A percentile compares a stretch with the other conserved stretches of the same genome.
Conservation (phyloP, 2,113 vertebrate genomes). For the Hirundichthys speculiger region DNA sequence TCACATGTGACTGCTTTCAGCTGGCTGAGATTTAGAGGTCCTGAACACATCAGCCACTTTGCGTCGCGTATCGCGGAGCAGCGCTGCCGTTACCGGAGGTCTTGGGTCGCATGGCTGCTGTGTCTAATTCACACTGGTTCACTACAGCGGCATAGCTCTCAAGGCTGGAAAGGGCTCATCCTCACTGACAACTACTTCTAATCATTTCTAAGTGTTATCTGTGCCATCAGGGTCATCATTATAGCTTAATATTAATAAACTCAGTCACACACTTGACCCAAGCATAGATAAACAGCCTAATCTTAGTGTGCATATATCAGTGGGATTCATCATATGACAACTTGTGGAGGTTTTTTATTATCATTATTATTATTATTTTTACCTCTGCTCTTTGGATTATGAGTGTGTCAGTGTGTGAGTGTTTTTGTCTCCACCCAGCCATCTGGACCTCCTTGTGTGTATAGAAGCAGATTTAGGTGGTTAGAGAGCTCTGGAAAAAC, state of each 20-base stretch:
- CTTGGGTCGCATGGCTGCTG: constrained; percentile 2
- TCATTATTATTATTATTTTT: too few relatives aligned
- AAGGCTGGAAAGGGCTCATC: neutral
- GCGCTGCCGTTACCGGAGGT: neutral
- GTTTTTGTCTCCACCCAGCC: constrained; percentile 65
- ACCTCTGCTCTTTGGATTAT: too few relatives aligned
- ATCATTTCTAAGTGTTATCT: too few relatives aligned
- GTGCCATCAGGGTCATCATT: too few relatives aligned
- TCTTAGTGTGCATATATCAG: neutral
- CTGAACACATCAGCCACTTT: constrained; percentile 38
- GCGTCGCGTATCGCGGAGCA: constrained; percentile 25
- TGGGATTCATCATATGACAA: neutral
- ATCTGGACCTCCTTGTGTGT: constrained; percentile 79
- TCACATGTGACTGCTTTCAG: constrained; percentile 65
- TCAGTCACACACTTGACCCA: neutral
- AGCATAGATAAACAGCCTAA: neutral
- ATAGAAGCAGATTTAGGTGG: constrained; percentile 71
- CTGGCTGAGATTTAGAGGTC: constrained; percentile 58
- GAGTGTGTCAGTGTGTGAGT: constrained; percentile 25
- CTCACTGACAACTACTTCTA: too few relatives aligned
- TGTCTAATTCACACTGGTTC: neutral
- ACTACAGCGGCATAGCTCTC: neutral
- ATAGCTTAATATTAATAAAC: too few relatives aligned
- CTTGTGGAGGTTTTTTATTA: neutral
- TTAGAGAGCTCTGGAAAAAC: constrained; percentile 74